Evolutionary conservation across 2,888 invertebrate species (phyloP).

Genomic region (Callyntrura sp.): DNA sequence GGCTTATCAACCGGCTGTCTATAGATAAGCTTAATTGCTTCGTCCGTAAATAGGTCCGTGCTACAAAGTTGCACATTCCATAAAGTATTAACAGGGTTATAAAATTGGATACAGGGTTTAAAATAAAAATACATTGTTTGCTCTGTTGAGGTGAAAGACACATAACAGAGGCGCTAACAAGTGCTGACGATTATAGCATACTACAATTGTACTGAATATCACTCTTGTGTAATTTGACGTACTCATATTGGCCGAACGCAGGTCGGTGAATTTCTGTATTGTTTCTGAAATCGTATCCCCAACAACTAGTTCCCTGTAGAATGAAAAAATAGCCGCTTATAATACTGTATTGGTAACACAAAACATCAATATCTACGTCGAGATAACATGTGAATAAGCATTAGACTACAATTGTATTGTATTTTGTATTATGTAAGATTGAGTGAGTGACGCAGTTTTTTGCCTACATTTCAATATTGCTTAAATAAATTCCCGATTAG

Average conservation of each 20-base stretch:
- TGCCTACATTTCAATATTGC: too few relatives aligned
- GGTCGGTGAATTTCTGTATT: slow-evolving; percentile 87
- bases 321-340: neutral
- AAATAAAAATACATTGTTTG: too few relatives aligned
- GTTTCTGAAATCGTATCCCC: slow-evolving; percentile 89
- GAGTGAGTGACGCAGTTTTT: too few relatives aligned
- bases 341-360: neutral
- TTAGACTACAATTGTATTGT: neutral
- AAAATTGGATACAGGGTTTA: too few relatives aligned
- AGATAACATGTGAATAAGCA: too few relatives aligned
- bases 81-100: too few relatives aligned
- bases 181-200: too few relatives aligned
- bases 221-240: slow-evolving; percentile 50
- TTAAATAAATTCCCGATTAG: neutral
- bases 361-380: too few relatives aligned
- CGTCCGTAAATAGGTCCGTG: slow-evolving; percentile 89
- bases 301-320: slow-evolving; percentile 80
- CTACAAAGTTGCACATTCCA: slow-evolving; percentile 57
- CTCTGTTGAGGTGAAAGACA: too few relatives aligned
- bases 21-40: slow-evolving; percentile 88
- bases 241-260: slow-evolving; percentile 88
- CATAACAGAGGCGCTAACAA: neutral
- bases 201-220: neutral
- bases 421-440: too few relatives aligned
- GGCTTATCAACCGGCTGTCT: slow-evolving; percentile 86